Percentiles rank a stretch among this genome's conserved stretches.
phyloP scores from a whole-genome alignment of 2,888 invertebrate species.

The Uropetala carovei region DNA sequence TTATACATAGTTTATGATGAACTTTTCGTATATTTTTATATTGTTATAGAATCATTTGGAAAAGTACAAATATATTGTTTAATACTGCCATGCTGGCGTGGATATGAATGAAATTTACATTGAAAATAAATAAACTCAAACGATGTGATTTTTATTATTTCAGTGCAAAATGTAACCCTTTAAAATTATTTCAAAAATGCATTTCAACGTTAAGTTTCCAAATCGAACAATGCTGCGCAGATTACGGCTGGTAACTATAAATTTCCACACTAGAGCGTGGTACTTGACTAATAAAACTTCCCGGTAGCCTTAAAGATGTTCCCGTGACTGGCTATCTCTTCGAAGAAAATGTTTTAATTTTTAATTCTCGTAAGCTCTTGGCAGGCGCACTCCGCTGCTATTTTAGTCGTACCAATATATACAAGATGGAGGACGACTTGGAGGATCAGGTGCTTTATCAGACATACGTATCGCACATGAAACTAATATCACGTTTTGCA shows the following conservation, averaged over 20 bases:
- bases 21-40: constrained; percentile 2
- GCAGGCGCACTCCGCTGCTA: constrained; percentile 57
- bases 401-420: constrained; percentile 38
- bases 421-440: constrained; percentile 91
- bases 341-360: constrained; percentile 7
- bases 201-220: neutral
- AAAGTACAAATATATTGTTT: constrained; percentile 1
- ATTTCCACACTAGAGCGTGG: neutral
- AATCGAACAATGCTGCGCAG: neutral
- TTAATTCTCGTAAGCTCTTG: constrained; percentile 28
- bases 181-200: neutral
- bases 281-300: constrained; percentile 28
- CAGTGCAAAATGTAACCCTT: neutral
- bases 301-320: neutral
- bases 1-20: neutral
- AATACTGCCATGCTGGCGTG: constrained; percentile 16
- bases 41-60: neutral
- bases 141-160: neutral
- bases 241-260: neutral
- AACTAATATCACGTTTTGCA: constrained; percentile 87
- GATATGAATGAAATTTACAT: neutral
- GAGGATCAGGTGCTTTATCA: constrained; percentile 93
- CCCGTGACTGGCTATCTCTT: neutral
- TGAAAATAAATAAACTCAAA: neutral
- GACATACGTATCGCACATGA: constrained; percentile 91